phyloP scores from a whole-genome alignment of 2,113 vertebrate species.

The Upupa epops region DNA sequence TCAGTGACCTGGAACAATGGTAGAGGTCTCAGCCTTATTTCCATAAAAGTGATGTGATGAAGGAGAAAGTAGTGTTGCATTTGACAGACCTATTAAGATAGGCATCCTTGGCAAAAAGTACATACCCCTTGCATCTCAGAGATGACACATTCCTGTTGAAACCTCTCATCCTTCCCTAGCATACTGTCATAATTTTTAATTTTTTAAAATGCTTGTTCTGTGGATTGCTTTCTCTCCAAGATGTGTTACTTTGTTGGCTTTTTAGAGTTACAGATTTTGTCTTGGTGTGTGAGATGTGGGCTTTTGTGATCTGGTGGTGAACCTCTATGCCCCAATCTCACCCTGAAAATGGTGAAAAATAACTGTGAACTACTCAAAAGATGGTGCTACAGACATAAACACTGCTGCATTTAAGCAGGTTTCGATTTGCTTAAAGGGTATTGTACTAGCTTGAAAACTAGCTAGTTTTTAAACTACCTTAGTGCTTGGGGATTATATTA shows the following conservation, averaged over 20 bases:
- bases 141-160: not conserved
- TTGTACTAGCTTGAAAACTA: not conserved
- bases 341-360: not conserved
- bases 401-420: not conserved
- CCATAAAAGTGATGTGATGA: not conserved
- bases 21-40: not conserved
- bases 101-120: not conserved
- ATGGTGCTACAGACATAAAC: not conserved
- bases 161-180: not conserved
- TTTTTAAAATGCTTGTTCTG: not conserved
- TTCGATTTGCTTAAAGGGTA: not conserved
- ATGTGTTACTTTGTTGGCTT: not conserved
- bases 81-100: not conserved
- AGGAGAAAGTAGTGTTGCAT: not conserved
- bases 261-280: not conserved
- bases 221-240: not conserved
- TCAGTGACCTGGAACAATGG: not conserved
- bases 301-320: not conserved
- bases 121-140: not conserved
- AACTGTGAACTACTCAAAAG: not conserved
- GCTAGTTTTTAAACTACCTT: not conserved
- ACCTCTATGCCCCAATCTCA: accelerated
- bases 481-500: not conserved
- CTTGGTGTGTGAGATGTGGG: not conserved
- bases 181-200: not conserved